Conservation (phyloP, 1,140 invertebrate genomes). For the Leptopilina boulardi region DNA sequence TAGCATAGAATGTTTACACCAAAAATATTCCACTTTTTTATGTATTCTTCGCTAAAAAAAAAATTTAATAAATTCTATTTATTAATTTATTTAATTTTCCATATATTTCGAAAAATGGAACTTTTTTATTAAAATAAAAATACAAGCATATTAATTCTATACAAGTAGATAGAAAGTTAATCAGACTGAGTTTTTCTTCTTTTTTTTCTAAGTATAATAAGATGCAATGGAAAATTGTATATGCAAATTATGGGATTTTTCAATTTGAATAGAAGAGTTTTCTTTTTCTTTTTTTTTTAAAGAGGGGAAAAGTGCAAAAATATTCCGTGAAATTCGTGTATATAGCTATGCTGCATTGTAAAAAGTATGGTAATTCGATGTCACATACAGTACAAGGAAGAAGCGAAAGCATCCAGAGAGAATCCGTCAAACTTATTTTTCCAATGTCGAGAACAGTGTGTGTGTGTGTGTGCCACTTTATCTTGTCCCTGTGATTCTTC, state of each 20-base stretch:
- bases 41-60: no score
- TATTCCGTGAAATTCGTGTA: background rate
- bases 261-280: background rate
- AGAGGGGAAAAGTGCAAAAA: background rate
- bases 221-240: background rate
- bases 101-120: no score
- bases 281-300: background rate
- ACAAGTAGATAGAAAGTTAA: no score
- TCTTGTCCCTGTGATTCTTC: background rate
- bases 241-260: background rate
- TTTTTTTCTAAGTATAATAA: background rate
- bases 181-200: no score
- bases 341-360: background rate
- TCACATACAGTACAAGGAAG: background rate
- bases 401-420: conserved; percentile 5
- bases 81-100: no score
- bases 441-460: background rate
- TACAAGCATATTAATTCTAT: no score
- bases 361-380: background rate
- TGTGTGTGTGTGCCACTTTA: no score
- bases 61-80: no score
- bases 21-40: no score
- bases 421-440: conserved; percentile 14
- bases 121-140: no score
- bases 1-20: background rate